A percentile compares a stretch with the other conserved stretches of the same genome.
These are phyloP conservation scores for Mechanitis messenoides DNA, from an alignment of 2,888 invertebrate genomes.

Conservation along the genomic window DNA sequence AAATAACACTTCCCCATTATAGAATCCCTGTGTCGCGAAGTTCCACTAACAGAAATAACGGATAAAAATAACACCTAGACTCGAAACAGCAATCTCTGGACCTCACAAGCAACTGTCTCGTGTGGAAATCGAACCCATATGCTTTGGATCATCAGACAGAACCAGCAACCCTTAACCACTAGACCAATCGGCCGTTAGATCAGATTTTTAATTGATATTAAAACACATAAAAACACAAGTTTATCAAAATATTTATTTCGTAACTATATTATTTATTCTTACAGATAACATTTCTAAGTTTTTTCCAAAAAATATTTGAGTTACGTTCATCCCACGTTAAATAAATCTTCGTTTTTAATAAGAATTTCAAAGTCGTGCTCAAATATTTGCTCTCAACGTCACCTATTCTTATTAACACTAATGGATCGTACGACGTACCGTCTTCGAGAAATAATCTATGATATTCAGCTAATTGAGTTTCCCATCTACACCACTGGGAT, in stretches of 20 bases:
- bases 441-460: slow-evolving; percentile 78
- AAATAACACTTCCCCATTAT: too few relatives aligned
- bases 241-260: not conserved
- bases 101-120: too few relatives aligned
- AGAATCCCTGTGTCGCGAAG: too few relatives aligned
- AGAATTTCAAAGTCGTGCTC: slow-evolving; percentile 77
- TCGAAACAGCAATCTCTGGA: too few relatives aligned
- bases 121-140: too few relatives aligned
- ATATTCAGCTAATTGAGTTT: slow-evolving; percentile 81
- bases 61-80: too few relatives aligned
- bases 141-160: too few relatives aligned
- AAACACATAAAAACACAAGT: not conserved
- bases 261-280: slow-evolving; percentile 26
- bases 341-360: slow-evolving; percentile 80
- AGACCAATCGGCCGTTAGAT: not conserved
- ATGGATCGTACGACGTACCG: slow-evolving; percentile 72
- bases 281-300: slow-evolving; percentile 50
- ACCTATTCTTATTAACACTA: slow-evolving; percentile 79
- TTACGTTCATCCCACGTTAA: slow-evolving; percentile 76
- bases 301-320: slow-evolving; percentile 62
- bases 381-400: slow-evolving; percentile 73
- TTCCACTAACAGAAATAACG: too few relatives aligned
- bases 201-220: not conserved
- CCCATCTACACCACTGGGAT: slow-evolving; percentile 85
- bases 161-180: too few relatives aligned